Evolutionary conservation across 2,888 invertebrate species (phyloP), one percentile per base, ranked within the genome.

Genomic region (Andrena minutula): DNA sequence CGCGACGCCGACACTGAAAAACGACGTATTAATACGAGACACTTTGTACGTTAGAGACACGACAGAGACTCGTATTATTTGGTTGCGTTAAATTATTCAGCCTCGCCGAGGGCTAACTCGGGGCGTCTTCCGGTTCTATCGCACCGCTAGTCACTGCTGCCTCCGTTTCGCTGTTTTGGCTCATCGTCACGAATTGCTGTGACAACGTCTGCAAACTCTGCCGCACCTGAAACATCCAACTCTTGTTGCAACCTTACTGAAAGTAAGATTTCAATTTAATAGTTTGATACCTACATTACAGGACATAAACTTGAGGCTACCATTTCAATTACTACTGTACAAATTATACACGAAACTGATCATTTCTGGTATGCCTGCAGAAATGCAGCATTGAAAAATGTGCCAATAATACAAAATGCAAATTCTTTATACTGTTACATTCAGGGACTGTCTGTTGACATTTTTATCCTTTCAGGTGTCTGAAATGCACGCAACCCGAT

Each of bases 141-240:
- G 86, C 75, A 6, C 87, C 86, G 35, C 89, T 89, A 70, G 90
- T 83, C 30, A 90, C 86, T 20, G 86, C 79, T 16, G 91, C 64
- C 56, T 86, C 84, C 7, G 79, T 75, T 86, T 78, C 91, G 65
- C 87, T 85, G 58, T 85, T 89, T 66, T 91, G 90, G 76, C 88
- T 91, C 90, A 92, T 90, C 83, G 90, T 85, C 41, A 92, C 90
- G 66, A 93, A 92, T 75, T 93, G 95, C 86, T 96, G 96, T 28
- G 97, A 97, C 86, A 97, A 94, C 68, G 97, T 96, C 94, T 97
- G 97, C 91, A 97, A 94, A 74, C 97, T 97, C 93, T 97, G 96
- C 83, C 97, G 96, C 79, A 97, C 97, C 97, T 97, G 94, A 79
- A 76, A 84, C 35, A 66, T 12, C 28, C 1, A 10, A 10, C 28